phyloP scores from a whole-genome alignment of 64 coral and sea anemone genomes.

The Acropora yongei region DNA sequence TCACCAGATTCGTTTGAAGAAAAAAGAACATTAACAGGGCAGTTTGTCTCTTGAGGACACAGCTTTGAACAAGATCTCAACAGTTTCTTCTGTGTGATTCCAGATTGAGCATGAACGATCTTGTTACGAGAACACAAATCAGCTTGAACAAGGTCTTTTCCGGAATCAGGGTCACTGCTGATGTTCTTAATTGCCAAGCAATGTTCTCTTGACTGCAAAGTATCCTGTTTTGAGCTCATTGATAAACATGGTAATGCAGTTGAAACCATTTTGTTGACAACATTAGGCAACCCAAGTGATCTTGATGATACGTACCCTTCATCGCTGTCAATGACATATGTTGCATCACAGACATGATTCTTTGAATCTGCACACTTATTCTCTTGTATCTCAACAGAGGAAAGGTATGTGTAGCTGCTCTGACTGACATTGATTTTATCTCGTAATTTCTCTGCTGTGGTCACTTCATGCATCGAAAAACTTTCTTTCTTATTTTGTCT shows the following conservation, averaged over 20 bases:
- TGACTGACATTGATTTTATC: not conserved
- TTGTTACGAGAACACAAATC: slow-evolving; percentile 22
- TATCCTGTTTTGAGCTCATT: not conserved
- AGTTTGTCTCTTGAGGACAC: not conserved
- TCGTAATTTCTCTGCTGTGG: not conserved
- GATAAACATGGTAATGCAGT: not conserved
- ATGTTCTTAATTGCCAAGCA: not conserved
- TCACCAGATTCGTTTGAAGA: not conserved
- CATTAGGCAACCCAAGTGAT: not conserved
- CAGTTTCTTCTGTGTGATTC: not conserved
- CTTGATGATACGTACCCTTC: not conserved
- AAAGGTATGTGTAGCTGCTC: not conserved
- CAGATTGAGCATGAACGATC: slow-evolving; percentile 22
- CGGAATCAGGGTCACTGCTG: not conserved
- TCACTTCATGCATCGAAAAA: not conserved
- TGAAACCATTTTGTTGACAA: slow-evolving; percentile 1
- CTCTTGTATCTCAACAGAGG: not conserved
- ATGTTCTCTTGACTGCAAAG: not conserved
- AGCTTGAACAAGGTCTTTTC: slow-evolving; percentile 2
- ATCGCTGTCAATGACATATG: not conserved
- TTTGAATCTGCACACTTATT: not conserved
- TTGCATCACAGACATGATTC: not conserved
- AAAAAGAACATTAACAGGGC: not conserved
- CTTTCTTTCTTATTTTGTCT: not conserved
- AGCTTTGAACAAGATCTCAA: not conserved